A percentile compares a stretch with the other conserved stretches of the same genome.
Evolutionary conservation across 1,140 invertebrate genomes (phyloP).

Genomic region (Drosophila repletoides): DNA sequence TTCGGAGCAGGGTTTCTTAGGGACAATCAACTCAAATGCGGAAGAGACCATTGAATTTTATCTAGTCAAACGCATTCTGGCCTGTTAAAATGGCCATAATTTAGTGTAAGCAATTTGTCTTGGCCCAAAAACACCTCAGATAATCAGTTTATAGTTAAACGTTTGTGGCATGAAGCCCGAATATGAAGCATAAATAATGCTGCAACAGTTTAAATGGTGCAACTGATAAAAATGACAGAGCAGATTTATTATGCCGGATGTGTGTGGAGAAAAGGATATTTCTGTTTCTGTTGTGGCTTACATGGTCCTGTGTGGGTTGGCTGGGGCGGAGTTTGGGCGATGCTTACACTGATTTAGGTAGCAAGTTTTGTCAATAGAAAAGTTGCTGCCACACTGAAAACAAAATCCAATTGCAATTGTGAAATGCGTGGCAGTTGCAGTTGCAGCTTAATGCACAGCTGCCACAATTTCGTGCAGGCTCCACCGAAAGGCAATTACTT

Average conservation of each 20-base stretch:
- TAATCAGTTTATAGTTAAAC: too few species aligned
- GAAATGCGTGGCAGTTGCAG: constrained; percentile 24
- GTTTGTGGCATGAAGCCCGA: too few species aligned
- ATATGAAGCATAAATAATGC: too few species aligned
- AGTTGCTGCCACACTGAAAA: constrained; percentile 12
- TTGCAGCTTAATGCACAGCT: constrained; percentile 12
- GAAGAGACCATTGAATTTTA: too few species aligned
- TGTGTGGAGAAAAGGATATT: background rate
- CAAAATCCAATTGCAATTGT: constrained; percentile 41
- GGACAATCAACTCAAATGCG: too few species aligned
- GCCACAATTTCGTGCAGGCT: constrained; percentile 33
- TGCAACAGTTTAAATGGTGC: constrained; percentile 11
- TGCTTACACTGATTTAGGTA: constrained; percentile 11
- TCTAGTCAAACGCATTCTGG: too few species aligned
- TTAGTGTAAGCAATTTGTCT: too few species aligned
- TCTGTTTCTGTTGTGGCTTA: background rate
- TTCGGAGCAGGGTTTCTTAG: too few species aligned
- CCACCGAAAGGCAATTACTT: constrained; percentile 43
- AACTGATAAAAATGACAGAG: constrained; percentile 18
- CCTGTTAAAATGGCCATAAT: too few species aligned
- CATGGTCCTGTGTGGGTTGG: background rate
- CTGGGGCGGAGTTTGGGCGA: background rate
- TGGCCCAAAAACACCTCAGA: too few species aligned
- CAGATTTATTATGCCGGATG: constrained; percentile 12
- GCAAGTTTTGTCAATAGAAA: constrained; percentile 26